A percentile compares a stretch with the other conserved stretches of the same genome.
These are phyloP conservation scores for Psilopsiagon aurifrons DNA, from an alignment of 2,113 vertebrate species.

Conservation along the genomic window DNA sequence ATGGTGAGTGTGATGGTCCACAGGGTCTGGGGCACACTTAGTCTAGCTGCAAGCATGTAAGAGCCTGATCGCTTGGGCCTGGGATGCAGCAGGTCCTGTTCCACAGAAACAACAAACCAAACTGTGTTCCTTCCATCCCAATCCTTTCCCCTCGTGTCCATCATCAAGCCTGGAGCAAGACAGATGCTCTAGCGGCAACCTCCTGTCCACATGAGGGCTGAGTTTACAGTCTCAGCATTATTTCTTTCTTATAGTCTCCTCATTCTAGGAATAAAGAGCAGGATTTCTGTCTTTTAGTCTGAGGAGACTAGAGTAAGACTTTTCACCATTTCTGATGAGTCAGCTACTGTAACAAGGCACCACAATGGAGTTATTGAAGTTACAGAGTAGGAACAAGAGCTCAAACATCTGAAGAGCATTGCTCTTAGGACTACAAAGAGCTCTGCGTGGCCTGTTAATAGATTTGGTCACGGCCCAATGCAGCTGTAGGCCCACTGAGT, in stretches of 20 bases:
- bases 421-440: neutral
- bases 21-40: neutral
- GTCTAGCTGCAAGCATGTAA: accelerated
- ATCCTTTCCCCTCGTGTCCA: accelerated
- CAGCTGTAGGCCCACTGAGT: neutral
- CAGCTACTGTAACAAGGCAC: neutral
- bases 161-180: neutral
- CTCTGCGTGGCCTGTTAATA: slow-evolving; percentile 12
- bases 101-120: neutral
- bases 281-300: neutral
- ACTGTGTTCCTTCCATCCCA: neutral
- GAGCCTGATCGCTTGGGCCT: neutral
- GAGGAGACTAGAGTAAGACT: neutral
- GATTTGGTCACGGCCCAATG: neutral
- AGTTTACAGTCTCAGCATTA: neutral
- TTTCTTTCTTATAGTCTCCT: neutral
- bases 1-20: accelerated
- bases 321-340: neutral
- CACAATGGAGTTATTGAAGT: neutral
- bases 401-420: neutral
- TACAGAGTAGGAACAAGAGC: neutral
- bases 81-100: neutral
- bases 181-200: neutral
- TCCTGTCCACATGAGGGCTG: neutral
- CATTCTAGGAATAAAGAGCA: neutral